Conservation (phyloP, 1,140 invertebrate species). For the Antheraea pernyi region DNA sequence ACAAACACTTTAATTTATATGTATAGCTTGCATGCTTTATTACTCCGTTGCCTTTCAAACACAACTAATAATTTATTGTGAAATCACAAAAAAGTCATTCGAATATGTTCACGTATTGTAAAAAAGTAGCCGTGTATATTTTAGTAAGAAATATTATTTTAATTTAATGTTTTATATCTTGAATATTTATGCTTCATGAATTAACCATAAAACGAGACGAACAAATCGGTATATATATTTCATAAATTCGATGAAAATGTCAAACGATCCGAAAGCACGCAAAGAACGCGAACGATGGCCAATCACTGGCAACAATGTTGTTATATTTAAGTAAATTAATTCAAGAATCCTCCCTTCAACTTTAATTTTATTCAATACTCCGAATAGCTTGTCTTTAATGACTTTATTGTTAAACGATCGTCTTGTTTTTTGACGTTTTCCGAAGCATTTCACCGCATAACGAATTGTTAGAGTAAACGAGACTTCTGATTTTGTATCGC, state of each 20-base stretch:
- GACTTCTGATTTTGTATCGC: background rate
- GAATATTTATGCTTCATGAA: background rate
- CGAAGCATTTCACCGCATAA: background rate
- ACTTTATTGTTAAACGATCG: conserved; percentile 37
- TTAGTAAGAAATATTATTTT: background rate
- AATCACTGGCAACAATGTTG: conserved; percentile 20
- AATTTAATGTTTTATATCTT: background rate
- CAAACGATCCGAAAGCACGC: conserved; percentile 13
- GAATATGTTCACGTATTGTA: background rate
- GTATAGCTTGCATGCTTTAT: too few species aligned
- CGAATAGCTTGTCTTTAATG: conserved; percentile 34
- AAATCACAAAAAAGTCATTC: too few species aligned
- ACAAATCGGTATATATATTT: conserved; percentile 1
- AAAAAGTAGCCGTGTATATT: background rate
- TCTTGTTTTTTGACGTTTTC: conserved; percentile 17
- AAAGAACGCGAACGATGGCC: conserved; percentile 9
- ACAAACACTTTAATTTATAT: too few species aligned
- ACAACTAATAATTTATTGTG: too few species aligned
- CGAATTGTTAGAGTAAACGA: conserved; percentile 4
- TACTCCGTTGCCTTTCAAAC: too few species aligned
- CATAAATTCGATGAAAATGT: conserved; percentile 8
- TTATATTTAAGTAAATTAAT: conserved; percentile 26
- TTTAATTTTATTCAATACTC: conserved; percentile 39
- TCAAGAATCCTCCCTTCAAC: conserved; percentile 30
- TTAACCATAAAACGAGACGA: background rate